These are phyloP conservation scores for Beris chalybata DNA, from an alignment of 2,888 invertebrate genomes.

Conservation along the genomic window DNA sequence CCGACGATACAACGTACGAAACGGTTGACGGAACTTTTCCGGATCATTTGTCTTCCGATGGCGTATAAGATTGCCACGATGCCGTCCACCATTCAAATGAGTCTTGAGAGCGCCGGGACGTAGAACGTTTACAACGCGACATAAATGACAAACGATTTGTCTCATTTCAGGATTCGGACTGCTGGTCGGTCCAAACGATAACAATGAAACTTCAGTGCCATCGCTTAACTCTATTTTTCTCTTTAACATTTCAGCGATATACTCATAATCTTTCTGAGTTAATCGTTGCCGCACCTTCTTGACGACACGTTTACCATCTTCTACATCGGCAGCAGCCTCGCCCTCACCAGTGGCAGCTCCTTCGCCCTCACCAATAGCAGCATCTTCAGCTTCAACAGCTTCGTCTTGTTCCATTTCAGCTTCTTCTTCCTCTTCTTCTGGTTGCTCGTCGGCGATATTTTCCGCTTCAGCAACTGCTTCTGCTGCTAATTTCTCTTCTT, in stretches of 20 bases:
- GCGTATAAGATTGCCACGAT: conserved; percentile 11
- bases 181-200: conserved; percentile 33
- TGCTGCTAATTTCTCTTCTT: too few relatives aligned
- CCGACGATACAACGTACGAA: background rate
- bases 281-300: background rate
- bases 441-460: too few relatives aligned
- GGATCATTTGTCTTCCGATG: background rate
- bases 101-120: background rate
- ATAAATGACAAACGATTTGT: conserved; percentile 35
- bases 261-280: conserved; percentile 2
- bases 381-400: background rate
- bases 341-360: too few relatives aligned
- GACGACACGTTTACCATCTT: background rate
- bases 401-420: background rate
- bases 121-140: conserved; percentile 12
- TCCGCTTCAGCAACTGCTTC: too few relatives aligned
- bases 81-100: conserved; percentile 31
- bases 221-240: conserved; percentile 27
- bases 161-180: background rate
- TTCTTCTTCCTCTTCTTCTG: too few relatives aligned
- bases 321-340: background rate
- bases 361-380: background rate
- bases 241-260: conserved; percentile 29
- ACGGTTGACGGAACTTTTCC: background rate
- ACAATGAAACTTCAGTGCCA: conserved; percentile 27